Conservation (phyloP, 2,113 vertebrate species). For the Centropristis striata region DNA sequence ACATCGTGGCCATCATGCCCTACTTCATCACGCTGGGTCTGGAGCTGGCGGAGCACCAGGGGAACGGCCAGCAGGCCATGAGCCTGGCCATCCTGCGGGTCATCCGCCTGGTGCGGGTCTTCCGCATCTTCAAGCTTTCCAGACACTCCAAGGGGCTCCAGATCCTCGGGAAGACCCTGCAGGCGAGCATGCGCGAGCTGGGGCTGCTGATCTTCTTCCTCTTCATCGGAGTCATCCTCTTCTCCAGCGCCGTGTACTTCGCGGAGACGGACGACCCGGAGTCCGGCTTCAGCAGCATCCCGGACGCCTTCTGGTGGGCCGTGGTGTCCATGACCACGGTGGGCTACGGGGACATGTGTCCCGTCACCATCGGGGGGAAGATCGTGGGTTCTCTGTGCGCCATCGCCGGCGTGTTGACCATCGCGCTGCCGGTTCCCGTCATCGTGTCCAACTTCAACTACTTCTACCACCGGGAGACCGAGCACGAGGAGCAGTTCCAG, state of each 20-base stretch:
- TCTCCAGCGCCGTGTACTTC: constrained; percentile 98
- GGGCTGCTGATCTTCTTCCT: constrained; percentile 96
- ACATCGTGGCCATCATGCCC: constrained; percentile 94
- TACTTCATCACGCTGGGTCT: constrained; percentile 96
- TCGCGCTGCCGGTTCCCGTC: constrained; percentile 94
- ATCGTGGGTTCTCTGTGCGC: constrained; percentile 96
- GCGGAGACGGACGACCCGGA: constrained; percentile 94
- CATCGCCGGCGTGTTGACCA: constrained; percentile 95
- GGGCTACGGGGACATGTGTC: constrained; percentile 97
- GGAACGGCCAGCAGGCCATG: constrained; percentile 94
- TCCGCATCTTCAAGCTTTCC: constrained; percentile 96
- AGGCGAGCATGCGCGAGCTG: constrained; percentile 96
- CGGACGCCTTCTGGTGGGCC: constrained; percentile 98
- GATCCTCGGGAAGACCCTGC: constrained; percentile 93
- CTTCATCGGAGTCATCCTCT: constrained; percentile 95
- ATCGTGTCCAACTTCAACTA: constrained; percentile 99
- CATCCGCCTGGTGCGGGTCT: constrained; percentile 94
- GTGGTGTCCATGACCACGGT: constrained; percentile 98
- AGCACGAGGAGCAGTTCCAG: constrained; percentile 94
- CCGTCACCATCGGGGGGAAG: constrained; percentile 95
- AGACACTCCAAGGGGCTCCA: constrained; percentile 96
- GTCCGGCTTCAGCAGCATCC: constrained; percentile 93
- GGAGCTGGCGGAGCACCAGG: constrained; percentile 92
- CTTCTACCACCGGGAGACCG: constrained; percentile 97
- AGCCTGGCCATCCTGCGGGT: constrained; percentile 94